Base-by-base conservation (phyloP, 30 jellyfish, hydroid and myxozoan genomes). In the Cassiopea xamachana region DNA sequence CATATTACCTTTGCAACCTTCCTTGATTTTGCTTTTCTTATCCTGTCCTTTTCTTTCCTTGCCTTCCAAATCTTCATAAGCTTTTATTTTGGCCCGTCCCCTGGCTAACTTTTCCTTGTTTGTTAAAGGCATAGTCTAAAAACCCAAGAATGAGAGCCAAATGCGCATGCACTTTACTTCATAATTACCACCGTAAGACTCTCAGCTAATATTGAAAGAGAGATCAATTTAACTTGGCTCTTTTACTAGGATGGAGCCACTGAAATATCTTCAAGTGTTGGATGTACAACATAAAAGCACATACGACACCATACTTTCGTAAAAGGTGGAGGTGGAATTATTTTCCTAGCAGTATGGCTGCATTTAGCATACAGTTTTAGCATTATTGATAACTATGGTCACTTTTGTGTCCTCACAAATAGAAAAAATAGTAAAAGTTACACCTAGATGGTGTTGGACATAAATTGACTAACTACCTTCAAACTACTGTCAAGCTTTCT, bases 51-150 rank as follows among this genome's bases (percentile, higher is more conserved):
- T 86, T 86, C 87, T 64, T 86, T 86, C 44, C 62, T 62, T 55
- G 59, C 80, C 79, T 86, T 86, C 93, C 88, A 76, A 86, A 48
- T 86, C 81, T 76, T 75, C 82, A 86, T 58, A 87, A 86, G 87
- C 93, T 62, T 86, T 73, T 10, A 83, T 73, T 76, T 69, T 83
- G 44, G 84, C 91, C 73, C 59, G 75, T 48, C 91, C 75, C 76
- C 91, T 67, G 75, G 91, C 43, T 18, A 69, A 81, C 70, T 71
- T 83, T 70, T 83, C 77, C 69, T 83, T 83, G 91, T 68, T 69
- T 83, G 84, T 83, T 70, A 83, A 61, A 69, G 91, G 91, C 91
- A 68, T 83, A 47, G 73, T 83, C 69, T 60, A 62, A 69, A 82
- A 82, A 81, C 70, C 82, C 44, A 59, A 48, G 58, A 60, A 8